Conservation (phyloP, 2,888 invertebrate species). For the Acleris holmiana region DNA sequence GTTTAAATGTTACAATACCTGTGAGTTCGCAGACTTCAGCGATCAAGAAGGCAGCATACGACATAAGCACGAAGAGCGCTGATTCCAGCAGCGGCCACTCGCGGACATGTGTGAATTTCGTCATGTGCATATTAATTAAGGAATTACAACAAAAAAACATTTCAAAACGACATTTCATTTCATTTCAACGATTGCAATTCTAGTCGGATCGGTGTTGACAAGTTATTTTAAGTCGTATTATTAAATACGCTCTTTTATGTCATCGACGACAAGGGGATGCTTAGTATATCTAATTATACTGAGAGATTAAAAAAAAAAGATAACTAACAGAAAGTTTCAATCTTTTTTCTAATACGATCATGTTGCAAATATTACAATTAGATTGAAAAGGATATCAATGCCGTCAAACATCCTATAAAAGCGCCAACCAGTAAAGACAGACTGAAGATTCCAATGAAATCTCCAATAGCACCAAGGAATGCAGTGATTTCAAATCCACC, state of each 20-base stretch:
- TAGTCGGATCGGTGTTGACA: too few species aligned
- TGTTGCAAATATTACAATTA: neutral
- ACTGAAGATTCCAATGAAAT: conserved; percentile 96
- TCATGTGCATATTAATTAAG: conserved; percentile 86
- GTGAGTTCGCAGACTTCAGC: conserved; percentile 98
- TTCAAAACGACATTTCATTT: too few species aligned
- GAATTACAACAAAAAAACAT: conserved; percentile 44
- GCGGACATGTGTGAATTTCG: conserved; percentile 96
- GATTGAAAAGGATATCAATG: conserved; percentile 93
- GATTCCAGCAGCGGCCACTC: conserved; percentile 98
- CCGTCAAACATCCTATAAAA: conserved; percentile 96
- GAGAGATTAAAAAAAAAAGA: too few species aligned
- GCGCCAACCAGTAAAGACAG: conserved; percentile 96
- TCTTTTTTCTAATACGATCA: too few species aligned
- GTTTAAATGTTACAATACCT: conserved; percentile 79
- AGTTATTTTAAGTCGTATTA: too few species aligned
- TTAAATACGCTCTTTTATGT: too few species aligned
- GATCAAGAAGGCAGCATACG: conserved; percentile 98
- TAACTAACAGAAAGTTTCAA: too few species aligned
- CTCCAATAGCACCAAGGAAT: conserved; percentile 94
- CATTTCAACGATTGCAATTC: too few species aligned
- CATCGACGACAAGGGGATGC: too few species aligned
- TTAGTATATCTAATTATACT: too few species aligned
- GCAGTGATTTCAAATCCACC: conserved; percentile 95
- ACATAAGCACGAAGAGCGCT: conserved; percentile 98